Evolutionary conservation across 2,113 vertebrate genomes (phyloP).

Genomic region (Riparia riparia): DNA sequence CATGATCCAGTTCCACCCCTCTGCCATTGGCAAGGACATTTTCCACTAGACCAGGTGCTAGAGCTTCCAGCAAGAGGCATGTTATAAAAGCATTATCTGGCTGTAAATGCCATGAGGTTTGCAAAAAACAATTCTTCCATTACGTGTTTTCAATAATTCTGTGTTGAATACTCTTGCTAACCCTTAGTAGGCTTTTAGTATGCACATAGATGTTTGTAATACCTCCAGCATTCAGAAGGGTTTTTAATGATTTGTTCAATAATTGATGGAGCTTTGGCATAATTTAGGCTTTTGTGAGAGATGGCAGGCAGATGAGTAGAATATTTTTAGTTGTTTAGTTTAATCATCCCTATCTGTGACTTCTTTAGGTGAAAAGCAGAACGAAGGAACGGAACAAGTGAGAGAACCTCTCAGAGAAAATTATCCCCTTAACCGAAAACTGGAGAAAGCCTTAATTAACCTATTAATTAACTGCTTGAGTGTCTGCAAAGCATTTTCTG

Average conservation of each 20-base stretch:
- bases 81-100: not conserved
- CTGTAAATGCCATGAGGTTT: not conserved
- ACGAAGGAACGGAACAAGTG: not conserved
- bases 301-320: not conserved
- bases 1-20: not conserved
- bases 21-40: not conserved
- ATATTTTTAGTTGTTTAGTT: not conserved
- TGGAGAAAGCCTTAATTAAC: constrained; percentile 13
- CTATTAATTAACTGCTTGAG: constrained; percentile 4
- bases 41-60: not conserved
- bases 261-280: not conserved
- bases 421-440: not conserved
- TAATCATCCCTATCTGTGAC: not conserved
- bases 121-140: not conserved
- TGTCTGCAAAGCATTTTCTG: not conserved
- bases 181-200: not conserved
- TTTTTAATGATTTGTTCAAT: not conserved
- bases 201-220: not conserved
- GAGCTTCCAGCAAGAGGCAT: not conserved
- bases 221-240: not conserved
- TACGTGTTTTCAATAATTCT: not conserved
- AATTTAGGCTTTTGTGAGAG: not conserved
- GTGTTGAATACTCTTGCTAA: not conserved
- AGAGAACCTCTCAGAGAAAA: not conserved
- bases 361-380: not conserved